Base-by-base conservation (phyloP, 2,888 invertebrate species). In the Heliconius sara region DNA sequence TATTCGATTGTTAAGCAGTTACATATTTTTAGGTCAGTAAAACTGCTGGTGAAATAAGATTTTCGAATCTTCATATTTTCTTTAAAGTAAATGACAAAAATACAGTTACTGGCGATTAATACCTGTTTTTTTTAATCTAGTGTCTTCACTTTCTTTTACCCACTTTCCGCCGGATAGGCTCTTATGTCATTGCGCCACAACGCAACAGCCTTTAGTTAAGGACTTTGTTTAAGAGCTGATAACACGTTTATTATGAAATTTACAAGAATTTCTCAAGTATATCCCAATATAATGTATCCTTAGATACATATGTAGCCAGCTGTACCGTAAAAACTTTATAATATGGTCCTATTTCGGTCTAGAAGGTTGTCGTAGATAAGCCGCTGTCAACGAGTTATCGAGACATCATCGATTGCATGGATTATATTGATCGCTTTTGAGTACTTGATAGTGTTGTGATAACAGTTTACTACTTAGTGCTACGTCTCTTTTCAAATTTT, bases 391-490 rank as follows among this genome's bases (percentile, higher is more conserved):
- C 7, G 65, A 84, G 83, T 83, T 85, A 81, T 85, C 84, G 78
- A 83, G 68, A 80, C 81, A 84, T 86, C 81, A 84, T 86, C 85
- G 82, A 87, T 87, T 79, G 83, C 83, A 80, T 79, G 84, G 85
- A 87, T 88, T 84, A 85, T 72, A 75, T 78, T 80, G 85, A 87
- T 86, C 83, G 79, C 78, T 81, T 80, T 87, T 81, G 85, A 88
- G 87, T 88, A 85, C 83, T 27, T 75, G 65, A 75, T 75, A 75
- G 39, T 47, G 75, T 22, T 25, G 22, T 75, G 65, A 66, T 75
- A 47, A 65, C 22, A 65, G 34, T 39, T 12, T 39, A 75, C 27
- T 27, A 47, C 65, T 65, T 39, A n/a, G 57, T n/a, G 27, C 34
- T 60, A 27, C 19, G 65, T 72, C 57, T 10, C 16, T 27, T 22